phyloP scores from a whole-genome alignment of 2,888 invertebrate species.

The Hoplodrina blanda region DNA sequence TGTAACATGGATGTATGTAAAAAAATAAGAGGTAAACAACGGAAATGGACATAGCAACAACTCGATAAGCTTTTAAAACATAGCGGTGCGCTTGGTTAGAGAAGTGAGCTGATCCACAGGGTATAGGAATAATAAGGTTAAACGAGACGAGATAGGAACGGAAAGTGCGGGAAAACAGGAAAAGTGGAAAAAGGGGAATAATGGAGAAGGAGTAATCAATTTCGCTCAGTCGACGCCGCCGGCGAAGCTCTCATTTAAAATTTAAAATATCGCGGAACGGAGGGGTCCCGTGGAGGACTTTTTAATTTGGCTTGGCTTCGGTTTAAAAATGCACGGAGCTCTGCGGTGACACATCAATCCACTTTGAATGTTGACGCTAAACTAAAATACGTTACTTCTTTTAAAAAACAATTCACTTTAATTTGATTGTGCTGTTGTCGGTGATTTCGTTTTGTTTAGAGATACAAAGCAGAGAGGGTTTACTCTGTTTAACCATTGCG shows the following conservation, averaged over 20 bases:
- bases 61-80: slow-evolving; percentile 62
- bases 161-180: slow-evolving; percentile 83
- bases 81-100: slow-evolving; percentile 51
- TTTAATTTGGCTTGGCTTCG: slow-evolving; percentile 88
- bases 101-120: slow-evolving; percentile 65
- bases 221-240: slow-evolving; percentile 88
- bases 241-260: slow-evolving; percentile 89
- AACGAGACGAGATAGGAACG: slow-evolving; percentile 85
- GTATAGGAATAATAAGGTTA: slow-evolving; percentile 86
- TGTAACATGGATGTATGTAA: slow-evolving; percentile 37
- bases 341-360: slow-evolving; percentile 89
- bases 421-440: slow-evolving; percentile 44
- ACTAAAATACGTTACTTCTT: slow-evolving; percentile 73
- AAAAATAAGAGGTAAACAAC: slow-evolving; percentile 34
- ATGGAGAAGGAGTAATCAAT: slow-evolving; percentile 91
- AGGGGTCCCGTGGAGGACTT: slow-evolving; percentile 86
- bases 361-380: slow-evolving; percentile 84
- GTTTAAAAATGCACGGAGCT: slow-evolving; percentile 88
- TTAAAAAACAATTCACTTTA: slow-evolving; percentile 57
- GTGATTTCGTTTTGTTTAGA: slow-evolving; percentile 43
- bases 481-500: slow-evolving; percentile 45
- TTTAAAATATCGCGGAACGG: slow-evolving; percentile 87
- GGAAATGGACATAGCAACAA: slow-evolving; percentile 43
- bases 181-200: slow-evolving; percentile 89
- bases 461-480: slow-evolving; percentile 31